A percentile compares a stretch with the other conserved stretches of the same genome.
phyloP scores from a whole-genome alignment of 1,140 invertebrate species.

The Zaprionus nigranus region DNA sequence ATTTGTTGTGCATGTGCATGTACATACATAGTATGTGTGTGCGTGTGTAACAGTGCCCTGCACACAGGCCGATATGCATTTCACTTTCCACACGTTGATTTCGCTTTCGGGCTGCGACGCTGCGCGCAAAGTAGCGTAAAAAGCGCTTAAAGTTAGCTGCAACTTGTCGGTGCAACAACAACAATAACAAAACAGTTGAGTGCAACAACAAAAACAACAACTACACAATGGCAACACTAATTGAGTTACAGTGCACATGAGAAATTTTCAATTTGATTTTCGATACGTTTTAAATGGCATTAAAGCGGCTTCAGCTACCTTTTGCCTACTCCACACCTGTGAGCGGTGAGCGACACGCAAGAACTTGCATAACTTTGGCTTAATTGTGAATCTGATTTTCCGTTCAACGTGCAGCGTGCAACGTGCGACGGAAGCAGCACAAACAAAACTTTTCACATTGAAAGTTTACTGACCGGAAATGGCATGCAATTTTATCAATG shows the following conservation, averaged over 20 bases:
- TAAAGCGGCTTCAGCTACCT: slow-evolving; percentile 11
- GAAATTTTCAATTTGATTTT: slow-evolving; percentile 34
- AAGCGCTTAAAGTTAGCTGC: slow-evolving; percentile 55
- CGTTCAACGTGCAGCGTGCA: slow-evolving; percentile 7
- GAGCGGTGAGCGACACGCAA: neutral
- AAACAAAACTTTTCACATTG: slow-evolving; percentile 58
- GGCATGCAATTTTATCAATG: slow-evolving; percentile 78
- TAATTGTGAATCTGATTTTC: slow-evolving; percentile 53
- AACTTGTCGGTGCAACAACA: slow-evolving; percentile 41
- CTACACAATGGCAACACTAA: slow-evolving; percentile 58
- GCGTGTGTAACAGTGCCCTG: slow-evolving; percentile 15
- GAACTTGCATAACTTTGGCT: slow-evolving; percentile 61
- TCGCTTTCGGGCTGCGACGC: slow-evolving; percentile 54
- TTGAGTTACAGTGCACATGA: slow-evolving; percentile 62
- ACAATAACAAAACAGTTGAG: neutral
- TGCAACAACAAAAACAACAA: slow-evolving; percentile 4
- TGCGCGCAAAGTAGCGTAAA: slow-evolving; percentile 68
- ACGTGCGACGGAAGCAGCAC: slow-evolving; percentile 1
- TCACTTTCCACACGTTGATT: slow-evolving; percentile 58
- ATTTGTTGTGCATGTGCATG: neutral
- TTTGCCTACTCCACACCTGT: neutral
- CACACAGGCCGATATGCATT: slow-evolving; percentile 18
- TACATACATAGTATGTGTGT: neutral
- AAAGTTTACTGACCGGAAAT: slow-evolving; percentile 81
- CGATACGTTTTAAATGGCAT: slow-evolving; percentile 30